Conservation (phyloP, 2,797 vertebrate genomes). For the Nothura maculosa region DNA sequence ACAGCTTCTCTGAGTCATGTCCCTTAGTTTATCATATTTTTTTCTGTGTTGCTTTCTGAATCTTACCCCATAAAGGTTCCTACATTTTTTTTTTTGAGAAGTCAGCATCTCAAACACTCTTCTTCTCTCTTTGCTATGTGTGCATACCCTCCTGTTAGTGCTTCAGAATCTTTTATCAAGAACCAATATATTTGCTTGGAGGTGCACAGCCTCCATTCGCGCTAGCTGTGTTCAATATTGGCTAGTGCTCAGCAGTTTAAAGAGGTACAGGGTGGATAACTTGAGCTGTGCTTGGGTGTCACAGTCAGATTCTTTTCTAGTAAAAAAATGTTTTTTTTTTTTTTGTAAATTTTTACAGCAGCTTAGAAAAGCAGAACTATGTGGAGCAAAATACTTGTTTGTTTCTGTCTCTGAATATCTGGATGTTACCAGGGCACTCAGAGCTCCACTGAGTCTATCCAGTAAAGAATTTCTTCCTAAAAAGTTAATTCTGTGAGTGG, state of each 20-base stretch:
- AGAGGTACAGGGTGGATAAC: fast-evolving
- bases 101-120: neutral
- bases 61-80: neutral
- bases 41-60: neutral
- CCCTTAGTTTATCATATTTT: neutral
- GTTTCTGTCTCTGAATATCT: neutral
- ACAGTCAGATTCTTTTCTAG: neutral
- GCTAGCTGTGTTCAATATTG: neutral
- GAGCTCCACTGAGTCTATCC: neutral
- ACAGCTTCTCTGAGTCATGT: neutral
- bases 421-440: neutral
- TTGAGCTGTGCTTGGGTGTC: neutral
- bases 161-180: neutral
- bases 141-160: neutral
- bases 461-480: neutral
- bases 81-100: neutral
- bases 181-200: neutral
- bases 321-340: too few relatives aligned
- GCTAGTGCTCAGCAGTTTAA: neutral
- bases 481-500: neutral
- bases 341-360: neutral
- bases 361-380: neutral
- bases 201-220: neutral
- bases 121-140: neutral
- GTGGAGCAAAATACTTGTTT: neutral